phyloP scores from a whole-genome alignment of 2,888 invertebrate species.

The Andrena dorsata region DNA sequence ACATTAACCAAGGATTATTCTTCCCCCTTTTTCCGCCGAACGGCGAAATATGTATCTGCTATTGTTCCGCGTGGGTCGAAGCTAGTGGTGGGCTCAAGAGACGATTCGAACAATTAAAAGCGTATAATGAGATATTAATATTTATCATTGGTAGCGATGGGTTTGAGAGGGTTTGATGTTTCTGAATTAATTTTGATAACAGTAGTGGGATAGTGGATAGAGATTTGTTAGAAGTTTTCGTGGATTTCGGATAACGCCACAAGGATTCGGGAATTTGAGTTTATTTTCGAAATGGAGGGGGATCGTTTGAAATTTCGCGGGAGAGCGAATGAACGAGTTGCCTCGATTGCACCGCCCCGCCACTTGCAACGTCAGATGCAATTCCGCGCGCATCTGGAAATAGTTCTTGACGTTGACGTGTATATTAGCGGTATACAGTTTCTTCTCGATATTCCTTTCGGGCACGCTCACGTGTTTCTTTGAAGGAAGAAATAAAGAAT shows the following conservation, averaged over 20 bases:
- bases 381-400: constrained; percentile 4
- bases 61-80: no score
- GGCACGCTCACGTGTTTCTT: background rate
- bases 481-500: background rate
- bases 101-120: no score
- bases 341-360: background rate
- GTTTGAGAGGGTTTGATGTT: no score
- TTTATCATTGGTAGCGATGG: no score
- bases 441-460: background rate
- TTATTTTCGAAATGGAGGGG: background rate
- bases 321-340: background rate
- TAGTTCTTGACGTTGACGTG: background rate
- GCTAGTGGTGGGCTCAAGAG: no score
- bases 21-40: background rate
- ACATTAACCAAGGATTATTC: background rate
- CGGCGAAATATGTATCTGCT: no score
- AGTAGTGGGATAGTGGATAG: no score
- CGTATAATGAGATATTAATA: no score
- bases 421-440: background rate
- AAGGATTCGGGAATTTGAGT: background rate
- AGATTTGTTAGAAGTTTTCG: no score
- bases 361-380: constrained; percentile 1
- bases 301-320: background rate
- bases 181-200: no score
- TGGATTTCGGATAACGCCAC: no score